Percentiles rank a stretch among this genome's conserved stretches.
Conservation (phyloP, 2,113 vertebrate species). For the Eptesicus fuscus region DNA sequence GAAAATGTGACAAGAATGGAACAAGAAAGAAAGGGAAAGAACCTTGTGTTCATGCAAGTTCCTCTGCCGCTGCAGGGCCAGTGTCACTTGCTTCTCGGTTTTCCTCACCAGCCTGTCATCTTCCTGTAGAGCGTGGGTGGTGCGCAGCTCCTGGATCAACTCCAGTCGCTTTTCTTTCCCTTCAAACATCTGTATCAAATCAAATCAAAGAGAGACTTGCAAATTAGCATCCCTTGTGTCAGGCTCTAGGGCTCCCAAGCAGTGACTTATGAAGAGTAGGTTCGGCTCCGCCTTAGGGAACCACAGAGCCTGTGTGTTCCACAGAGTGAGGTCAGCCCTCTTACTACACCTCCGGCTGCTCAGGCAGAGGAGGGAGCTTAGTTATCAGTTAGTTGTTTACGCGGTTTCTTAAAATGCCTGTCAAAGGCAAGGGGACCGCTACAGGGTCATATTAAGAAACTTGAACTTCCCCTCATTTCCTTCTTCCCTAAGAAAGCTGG, state of each 20-base stretch:
- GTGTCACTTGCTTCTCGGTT: conserved; percentile 80
- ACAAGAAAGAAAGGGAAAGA: conserved; percentile 2
- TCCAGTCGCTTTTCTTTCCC: conserved; percentile 88
- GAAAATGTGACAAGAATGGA: background rate
- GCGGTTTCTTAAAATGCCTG: background rate
- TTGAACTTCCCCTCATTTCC: background rate
- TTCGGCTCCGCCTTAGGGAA: background rate
- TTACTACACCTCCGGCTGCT: background rate
- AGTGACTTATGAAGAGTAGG: background rate
- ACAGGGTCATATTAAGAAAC: background rate
- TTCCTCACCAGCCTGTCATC: conserved; percentile 84
- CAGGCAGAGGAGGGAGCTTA: background rate
- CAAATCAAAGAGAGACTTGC: background rate
- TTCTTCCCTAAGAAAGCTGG: background rate
- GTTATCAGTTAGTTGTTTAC: background rate
- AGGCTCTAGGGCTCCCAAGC: fast-evolving
- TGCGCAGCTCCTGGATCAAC: conserved; percentile 90
- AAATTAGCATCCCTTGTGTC: background rate
- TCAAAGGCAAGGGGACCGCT: background rate
- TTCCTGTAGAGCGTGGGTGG: conserved; percentile 84
- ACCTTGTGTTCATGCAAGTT: conserved; percentile 84
- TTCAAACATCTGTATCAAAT: conserved; percentile 88
- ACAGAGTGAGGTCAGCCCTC: no score
- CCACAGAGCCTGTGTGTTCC: background rate
- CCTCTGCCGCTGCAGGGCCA: conserved; percentile 83